Evolutionary conservation across 2,888 invertebrate genomes (phyloP).

Genomic region (Cerastoderma edule): DNA sequence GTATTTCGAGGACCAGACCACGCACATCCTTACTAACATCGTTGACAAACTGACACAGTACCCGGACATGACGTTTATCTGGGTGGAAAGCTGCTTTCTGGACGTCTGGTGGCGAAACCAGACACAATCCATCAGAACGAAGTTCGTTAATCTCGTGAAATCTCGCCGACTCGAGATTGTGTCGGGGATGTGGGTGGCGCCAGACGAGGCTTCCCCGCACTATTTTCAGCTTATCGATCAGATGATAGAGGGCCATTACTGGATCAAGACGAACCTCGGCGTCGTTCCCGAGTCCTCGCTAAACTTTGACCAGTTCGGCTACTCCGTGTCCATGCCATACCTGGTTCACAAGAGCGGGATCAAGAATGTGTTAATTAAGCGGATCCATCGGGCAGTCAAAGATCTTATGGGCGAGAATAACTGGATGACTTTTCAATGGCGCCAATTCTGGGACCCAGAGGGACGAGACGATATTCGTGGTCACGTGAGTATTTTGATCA

Average conservation of each 20-base stretch:
- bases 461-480: constrained; percentile 86
- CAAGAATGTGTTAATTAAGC: constrained; percentile 74
- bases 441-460: constrained; percentile 88
- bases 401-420: constrained; percentile 90
- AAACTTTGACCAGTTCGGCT: constrained; percentile 81
- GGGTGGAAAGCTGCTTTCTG: constrained; percentile 80
- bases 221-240: constrained; percentile 77
- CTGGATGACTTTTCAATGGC: constrained; percentile 94
- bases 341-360: constrained; percentile 74
- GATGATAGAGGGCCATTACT: constrained; percentile 79
- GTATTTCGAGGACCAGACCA: constrained; percentile 91
- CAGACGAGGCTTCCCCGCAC: constrained; percentile 79
- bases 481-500: constrained; percentile 15
- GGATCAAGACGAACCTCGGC: constrained; percentile 84
- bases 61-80: constrained; percentile 86
- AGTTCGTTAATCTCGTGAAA: constrained; percentile 65
- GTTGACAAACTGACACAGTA: constrained; percentile 92
- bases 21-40: constrained; percentile 95
- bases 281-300: constrained; percentile 75
- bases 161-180: constrained; percentile 76
- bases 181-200: constrained; percentile 80
- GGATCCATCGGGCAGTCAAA: constrained; percentile 92
- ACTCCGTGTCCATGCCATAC: constrained; percentile 77
- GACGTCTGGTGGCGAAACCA: constrained; percentile 76
- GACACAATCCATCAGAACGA: constrained; percentile 31